Conservation (phyloP, 2,113 vertebrate species). For the Stictonetta naevosa region DNA sequence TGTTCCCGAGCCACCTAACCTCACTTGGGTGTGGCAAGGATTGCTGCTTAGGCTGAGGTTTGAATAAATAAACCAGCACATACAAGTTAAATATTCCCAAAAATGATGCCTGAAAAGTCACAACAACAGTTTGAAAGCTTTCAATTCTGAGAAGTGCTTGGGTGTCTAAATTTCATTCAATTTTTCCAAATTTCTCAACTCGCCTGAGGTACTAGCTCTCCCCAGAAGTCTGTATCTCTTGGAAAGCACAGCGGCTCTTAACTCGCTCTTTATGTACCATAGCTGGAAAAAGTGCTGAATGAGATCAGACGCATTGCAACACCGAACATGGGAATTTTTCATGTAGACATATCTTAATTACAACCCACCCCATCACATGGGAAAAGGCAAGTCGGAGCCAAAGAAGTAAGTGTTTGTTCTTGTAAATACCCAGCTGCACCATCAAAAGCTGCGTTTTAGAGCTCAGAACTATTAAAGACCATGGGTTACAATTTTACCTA, state of each 20-base stretch:
- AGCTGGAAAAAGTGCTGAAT: conserved; percentile 5
- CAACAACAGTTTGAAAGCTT: not conserved
- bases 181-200: not conserved
- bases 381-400: conserved; percentile 52
- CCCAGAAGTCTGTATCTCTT: not conserved
- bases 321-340: conserved; percentile 42
- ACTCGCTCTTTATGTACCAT: not conserved
- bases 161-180: not conserved
- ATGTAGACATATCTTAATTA: conserved; percentile 39
- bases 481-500: not conserved
- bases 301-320: conserved; percentile 52
- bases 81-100: not conserved
- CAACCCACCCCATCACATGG: conserved; percentile 57
- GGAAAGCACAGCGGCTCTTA: not conserved
- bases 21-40: not conserved
- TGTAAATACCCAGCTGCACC: conserved; percentile 18
- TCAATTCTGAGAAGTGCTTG: not conserved
- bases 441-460: not conserved
- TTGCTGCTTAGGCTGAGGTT: not conserved
- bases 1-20: not conserved
- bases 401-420: conserved; percentile 50
- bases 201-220: not conserved
- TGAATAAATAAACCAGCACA: not conserved
- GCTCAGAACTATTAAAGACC: not conserved
- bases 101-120: not conserved